phyloP scores from a whole-genome alignment of 1,140 invertebrate species.

The Drosophila ohnishii region DNA sequence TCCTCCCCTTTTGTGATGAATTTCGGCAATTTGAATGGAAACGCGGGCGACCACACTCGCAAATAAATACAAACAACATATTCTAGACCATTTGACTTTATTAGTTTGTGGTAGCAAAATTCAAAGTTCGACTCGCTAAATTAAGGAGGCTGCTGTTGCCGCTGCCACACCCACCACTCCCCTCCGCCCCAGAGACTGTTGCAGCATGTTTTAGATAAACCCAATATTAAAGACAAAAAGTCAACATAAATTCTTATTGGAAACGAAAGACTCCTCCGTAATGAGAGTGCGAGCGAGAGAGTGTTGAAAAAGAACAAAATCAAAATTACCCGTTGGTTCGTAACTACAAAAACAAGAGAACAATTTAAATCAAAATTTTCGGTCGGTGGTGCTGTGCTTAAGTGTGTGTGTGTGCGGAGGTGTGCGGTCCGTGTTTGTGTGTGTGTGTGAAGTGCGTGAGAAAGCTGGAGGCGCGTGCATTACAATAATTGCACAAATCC shows the following conservation, averaged over 20 bases:
- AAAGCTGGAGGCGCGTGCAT: constrained; percentile 54
- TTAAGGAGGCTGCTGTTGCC: constrained; percentile 22
- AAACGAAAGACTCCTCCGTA: constrained; percentile 37
- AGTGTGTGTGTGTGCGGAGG: constrained; percentile 3
- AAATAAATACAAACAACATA: constrained; percentile 40
- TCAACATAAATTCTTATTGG: constrained; percentile 21
- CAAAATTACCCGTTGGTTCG: constrained; percentile 26
- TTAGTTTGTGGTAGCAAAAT: constrained; percentile 57
- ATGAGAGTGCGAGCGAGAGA: constrained; percentile 9
- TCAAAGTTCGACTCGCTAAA: constrained; percentile 25
- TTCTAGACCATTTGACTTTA: constrained; percentile 42
- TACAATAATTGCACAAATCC: constrained; percentile 52
- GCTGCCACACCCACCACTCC: constrained; percentile 15
- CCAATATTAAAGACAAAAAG: background rate
- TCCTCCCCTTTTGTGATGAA: background rate
- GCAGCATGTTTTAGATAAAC: background rate
- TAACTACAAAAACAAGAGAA: constrained; percentile 29
- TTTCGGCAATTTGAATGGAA: background rate
- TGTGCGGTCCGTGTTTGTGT: constrained; percentile 9
- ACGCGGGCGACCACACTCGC: background rate
- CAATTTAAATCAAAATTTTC: constrained; percentile 20
- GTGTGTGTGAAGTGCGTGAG: constrained; percentile 32
- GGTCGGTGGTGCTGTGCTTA: background rate
- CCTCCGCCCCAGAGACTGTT: constrained; percentile 11
- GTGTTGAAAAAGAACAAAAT: constrained; percentile 6